These are phyloP conservation scores for Venturia canescens DNA, from an alignment of 1,140 invertebrate genomes.

Conservation along the genomic window DNA sequence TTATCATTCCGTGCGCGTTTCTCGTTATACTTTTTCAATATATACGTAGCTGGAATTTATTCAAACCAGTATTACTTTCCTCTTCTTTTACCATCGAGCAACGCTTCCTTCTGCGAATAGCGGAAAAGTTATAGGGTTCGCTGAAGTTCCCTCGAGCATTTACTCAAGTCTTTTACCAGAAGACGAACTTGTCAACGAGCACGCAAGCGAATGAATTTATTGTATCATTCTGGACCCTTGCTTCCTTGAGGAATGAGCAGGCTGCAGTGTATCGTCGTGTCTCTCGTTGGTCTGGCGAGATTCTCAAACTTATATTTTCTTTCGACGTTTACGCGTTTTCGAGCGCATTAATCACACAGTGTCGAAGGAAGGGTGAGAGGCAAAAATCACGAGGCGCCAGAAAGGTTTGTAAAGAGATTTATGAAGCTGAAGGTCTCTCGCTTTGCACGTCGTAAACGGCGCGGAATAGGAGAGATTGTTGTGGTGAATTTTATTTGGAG, in stretches of 20 bases:
- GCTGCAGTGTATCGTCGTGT: not conserved
- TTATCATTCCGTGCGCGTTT: not conserved
- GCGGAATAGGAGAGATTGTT: not conserved
- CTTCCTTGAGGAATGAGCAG: not conserved
- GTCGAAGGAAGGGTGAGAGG: not conserved
- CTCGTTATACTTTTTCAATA: not conserved
- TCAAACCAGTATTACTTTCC: not conserved
- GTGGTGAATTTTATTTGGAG: conserved; percentile 8
- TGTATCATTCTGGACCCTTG: not conserved
- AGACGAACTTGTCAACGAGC: not conserved
- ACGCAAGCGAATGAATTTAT: not conserved
- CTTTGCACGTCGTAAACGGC: not conserved
- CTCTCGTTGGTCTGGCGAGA: not conserved
- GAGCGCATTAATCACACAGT: not conserved
- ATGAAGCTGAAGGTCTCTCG: not conserved
- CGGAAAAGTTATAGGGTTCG: not conserved
- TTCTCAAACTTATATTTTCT: not conserved
- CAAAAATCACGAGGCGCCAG: too few relatives aligned
- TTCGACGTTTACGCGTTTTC: not conserved
- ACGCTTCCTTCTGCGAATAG: not conserved
- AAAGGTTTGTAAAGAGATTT: not conserved
- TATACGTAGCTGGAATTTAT: not conserved
- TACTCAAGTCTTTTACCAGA: not conserved
- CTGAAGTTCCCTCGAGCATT: conserved; percentile 17
- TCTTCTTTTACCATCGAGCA: not conserved